Percentiles rank a stretch among this genome's conserved stretches.
These are phyloP conservation scores for Epirrhoe tristata DNA, from an alignment of 2,888 invertebrate species.

Conservation along the genomic window DNA sequence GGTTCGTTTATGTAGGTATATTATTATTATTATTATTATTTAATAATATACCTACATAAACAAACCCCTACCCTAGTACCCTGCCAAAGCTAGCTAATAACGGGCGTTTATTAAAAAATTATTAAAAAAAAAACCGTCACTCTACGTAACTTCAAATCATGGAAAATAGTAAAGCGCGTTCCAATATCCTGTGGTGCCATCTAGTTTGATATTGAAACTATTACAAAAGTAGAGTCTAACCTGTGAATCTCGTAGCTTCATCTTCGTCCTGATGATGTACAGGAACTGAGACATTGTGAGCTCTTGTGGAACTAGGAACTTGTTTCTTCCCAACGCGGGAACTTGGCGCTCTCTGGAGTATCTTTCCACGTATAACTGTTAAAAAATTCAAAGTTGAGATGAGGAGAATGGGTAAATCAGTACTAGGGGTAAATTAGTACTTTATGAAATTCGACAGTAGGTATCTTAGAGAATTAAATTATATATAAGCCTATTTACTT, in stretches of 20 bases:
- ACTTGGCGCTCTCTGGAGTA: slow-evolving; percentile 90
- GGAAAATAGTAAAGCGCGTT: slow-evolving; percentile 1
- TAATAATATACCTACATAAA: too few relatives aligned
- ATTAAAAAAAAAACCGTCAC: too few relatives aligned
- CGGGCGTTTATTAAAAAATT: too few relatives aligned
- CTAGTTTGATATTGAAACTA: background rate
- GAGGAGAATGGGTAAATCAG: background rate
- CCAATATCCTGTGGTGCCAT: background rate
- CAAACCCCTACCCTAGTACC: too few relatives aligned
- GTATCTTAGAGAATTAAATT: too few relatives aligned
- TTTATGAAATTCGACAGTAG: too few relatives aligned
- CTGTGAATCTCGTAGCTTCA: slow-evolving; percentile 79
- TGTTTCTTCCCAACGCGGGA: slow-evolving; percentile 91
- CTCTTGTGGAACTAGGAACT: slow-evolving; percentile 95
- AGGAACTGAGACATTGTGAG: slow-evolving; percentile 95
- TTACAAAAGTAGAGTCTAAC: slow-evolving; percentile 48
- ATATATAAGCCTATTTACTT: too few relatives aligned
- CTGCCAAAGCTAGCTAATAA: too few relatives aligned
- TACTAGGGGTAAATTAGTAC: background rate
- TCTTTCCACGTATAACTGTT: slow-evolving; percentile 92
- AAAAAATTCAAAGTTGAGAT: slow-evolving; percentile 24
- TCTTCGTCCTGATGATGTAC: slow-evolving; percentile 88
- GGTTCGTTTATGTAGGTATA: too few relatives aligned
- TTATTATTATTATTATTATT: too few relatives aligned
- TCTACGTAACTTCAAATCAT: too few relatives aligned